These are phyloP conservation scores for Dryas iulia DNA, from an alignment of 1,140 invertebrate genomes.

Conservation along the genomic window DNA sequence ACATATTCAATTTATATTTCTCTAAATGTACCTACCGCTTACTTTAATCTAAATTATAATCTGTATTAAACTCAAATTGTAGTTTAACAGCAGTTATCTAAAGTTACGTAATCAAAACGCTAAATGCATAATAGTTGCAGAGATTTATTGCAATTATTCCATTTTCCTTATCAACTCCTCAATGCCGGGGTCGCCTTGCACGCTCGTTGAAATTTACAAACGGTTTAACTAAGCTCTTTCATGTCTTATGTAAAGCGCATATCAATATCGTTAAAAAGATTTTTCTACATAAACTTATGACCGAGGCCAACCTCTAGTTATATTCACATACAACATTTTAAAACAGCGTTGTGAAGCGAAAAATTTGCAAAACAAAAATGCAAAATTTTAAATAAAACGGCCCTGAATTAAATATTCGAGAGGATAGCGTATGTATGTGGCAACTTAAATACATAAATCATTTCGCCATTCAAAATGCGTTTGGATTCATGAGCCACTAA, in stretches of 20 bases:
- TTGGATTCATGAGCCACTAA: neutral
- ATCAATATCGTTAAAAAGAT: neutral
- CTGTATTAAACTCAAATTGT: neutral
- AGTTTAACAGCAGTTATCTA: neutral
- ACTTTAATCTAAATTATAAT: neutral
- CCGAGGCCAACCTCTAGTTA: neutral
- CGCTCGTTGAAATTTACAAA: conserved; percentile 24
- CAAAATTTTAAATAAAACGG: conserved; percentile 16
- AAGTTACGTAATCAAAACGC: conserved; percentile 6
- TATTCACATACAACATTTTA: conserved; percentile 4
- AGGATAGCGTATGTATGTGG: conserved; percentile 30
- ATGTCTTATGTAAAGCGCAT: neutral
- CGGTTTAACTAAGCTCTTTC: conserved; percentile 20
- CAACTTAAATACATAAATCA: conserved; percentile 28
- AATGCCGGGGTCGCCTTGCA: conserved; percentile 52
- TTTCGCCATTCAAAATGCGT: conserved; percentile 19
- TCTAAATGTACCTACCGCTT: neutral
- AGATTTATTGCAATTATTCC: conserved; percentile 43
- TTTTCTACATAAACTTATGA: neutral
- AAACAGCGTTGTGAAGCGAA: conserved; percentile 2
- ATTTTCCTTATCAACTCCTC: conserved; percentile 49
- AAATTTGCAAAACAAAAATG: conserved; percentile 29
- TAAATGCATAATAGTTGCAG: conserved; percentile 10
- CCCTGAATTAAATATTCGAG: conserved; percentile 34
- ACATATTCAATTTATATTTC: neutral